These are phyloP conservation scores for Allacma fusca DNA, from an alignment of 2,888 invertebrate species.

Conservation along the genomic window DNA sequence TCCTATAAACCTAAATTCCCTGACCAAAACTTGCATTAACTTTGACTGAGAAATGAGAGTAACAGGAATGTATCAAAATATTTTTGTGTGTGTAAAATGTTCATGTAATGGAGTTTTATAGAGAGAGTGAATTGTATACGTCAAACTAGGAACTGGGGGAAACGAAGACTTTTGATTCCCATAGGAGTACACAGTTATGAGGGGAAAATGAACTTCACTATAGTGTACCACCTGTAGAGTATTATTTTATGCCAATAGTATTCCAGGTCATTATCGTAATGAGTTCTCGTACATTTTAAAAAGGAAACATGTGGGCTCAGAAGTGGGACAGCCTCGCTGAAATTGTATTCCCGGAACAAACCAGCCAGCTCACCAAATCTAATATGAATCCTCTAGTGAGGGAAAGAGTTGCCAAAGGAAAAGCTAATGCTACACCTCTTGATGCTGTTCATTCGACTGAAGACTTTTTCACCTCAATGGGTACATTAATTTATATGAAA, in stretches of 20 bases:
- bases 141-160: too few relatives aligned
- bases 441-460: conserved; percentile 68
- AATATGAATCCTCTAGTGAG: conserved; percentile 7
- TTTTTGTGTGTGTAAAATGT: too few relatives aligned
- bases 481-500: conserved; percentile 63
- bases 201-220: too few relatives aligned
- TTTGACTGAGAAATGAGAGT: too few relatives aligned
- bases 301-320: conserved; percentile 66
- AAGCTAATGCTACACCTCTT: conserved; percentile 59
- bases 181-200: too few relatives aligned
- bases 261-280: neutral
- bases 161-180: too few relatives aligned
- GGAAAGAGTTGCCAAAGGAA: neutral
- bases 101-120: too few relatives aligned
- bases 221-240: too few relatives aligned
- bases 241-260: conserved; percentile 14
- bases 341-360: conserved; percentile 53
- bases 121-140: too few relatives aligned
- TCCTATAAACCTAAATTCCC: too few relatives aligned
- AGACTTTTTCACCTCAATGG: conserved; percentile 74
- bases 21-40: too few relatives aligned
- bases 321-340: conserved; percentile 64
- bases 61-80: too few relatives aligned
- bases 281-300: neutral
- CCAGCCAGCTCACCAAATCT: neutral